phyloP scores from a whole-genome alignment of 2,797 vertebrate species.

The Sebastiscus albofasciatus region DNA sequence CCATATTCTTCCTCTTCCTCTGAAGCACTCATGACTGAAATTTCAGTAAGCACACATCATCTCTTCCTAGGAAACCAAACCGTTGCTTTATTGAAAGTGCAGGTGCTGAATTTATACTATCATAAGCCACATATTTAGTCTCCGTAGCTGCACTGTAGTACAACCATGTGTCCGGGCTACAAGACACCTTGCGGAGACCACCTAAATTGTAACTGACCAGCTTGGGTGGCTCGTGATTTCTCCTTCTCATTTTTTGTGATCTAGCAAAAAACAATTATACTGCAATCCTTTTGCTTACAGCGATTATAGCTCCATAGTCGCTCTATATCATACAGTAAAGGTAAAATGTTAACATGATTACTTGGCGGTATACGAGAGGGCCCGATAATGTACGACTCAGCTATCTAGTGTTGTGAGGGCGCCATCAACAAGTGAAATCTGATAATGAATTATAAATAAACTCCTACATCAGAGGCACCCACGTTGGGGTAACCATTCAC shows the following conservation, averaged over 20 bases:
- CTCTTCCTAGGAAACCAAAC: background rate
- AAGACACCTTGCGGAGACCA: background rate
- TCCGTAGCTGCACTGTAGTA: background rate
- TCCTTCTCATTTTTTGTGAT: background rate
- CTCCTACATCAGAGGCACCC: background rate
- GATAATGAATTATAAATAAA: background rate
- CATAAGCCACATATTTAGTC: background rate
- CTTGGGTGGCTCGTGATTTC: background rate
- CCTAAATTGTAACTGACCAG: background rate
- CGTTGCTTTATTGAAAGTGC: background rate
- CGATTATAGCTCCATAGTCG: background rate
- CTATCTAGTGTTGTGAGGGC: background rate
- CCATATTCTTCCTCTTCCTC: background rate
- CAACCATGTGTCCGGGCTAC: too few relatives aligned
- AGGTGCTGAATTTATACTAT: background rate
- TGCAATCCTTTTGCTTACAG: background rate
- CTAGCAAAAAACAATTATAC: background rate
- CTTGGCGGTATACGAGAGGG: rapidly evolving
- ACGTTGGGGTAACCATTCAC: too few relatives aligned
- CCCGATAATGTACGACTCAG: background rate
- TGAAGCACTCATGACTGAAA: background rate
- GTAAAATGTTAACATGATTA: background rate
- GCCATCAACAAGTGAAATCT: background rate
- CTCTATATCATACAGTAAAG: background rate
- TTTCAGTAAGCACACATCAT: background rate